Evolutionary conservation across 2,113 vertebrate genomes (phyloP).

Genomic region (Callospermophilus lateralis): DNA sequence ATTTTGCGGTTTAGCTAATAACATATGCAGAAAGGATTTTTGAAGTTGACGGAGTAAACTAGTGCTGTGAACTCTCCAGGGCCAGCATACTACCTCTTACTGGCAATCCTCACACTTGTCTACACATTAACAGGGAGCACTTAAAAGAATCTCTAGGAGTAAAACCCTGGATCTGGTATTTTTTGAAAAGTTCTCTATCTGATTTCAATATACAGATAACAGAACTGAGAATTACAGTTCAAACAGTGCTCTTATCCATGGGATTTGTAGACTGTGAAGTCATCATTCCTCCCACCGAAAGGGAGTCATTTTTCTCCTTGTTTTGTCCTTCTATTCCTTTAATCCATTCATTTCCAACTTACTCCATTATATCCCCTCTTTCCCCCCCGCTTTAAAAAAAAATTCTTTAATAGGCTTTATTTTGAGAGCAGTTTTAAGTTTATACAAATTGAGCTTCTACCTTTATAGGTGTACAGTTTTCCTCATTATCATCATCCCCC

Average conservation of each 20-base stretch:
- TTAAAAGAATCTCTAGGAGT: neutral
- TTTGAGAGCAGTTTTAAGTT: too few species aligned
- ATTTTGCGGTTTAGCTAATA: neutral
- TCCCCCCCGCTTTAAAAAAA: too few species aligned
- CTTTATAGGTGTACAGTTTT: too few species aligned
- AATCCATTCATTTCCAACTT: neutral
- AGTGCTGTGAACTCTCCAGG: neutral
- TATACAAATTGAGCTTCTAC: too few species aligned
- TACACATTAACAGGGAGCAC: neutral
- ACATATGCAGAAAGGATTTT: neutral
- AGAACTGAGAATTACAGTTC: neutral
- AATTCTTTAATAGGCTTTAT: too few species aligned
- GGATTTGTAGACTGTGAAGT: neutral
- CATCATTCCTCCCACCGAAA: neutral
- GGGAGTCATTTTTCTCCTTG: neutral
- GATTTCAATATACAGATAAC: neutral
- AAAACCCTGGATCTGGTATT: neutral
- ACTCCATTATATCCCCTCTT: too few species aligned
- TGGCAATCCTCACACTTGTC: neutral
- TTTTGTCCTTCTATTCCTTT: neutral
- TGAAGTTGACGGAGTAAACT: neutral
- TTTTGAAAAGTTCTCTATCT: neutral
- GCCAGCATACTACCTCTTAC: too few species aligned
- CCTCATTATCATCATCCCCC: too few species aligned
- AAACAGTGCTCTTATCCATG: too few species aligned